Evolutionary conservation across 2,888 invertebrate species (phyloP).

Genomic region (Monochamus alternatus): DNA sequence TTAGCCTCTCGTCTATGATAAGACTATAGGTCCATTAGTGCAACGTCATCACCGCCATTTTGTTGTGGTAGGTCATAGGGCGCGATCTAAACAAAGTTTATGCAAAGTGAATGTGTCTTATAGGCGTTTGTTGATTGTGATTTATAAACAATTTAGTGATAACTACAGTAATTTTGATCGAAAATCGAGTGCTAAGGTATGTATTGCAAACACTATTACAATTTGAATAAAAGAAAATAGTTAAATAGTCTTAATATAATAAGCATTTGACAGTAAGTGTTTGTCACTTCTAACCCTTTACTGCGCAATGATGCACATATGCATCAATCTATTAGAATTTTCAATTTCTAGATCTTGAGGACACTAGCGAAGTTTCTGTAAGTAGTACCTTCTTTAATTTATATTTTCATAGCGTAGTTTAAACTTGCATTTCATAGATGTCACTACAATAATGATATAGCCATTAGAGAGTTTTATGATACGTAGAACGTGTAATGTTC

Average conservation of each 20-base stretch:
- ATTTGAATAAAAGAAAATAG: no score
- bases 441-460: background rate
- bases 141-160: background rate
- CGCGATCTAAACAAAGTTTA: conserved; percentile 4
- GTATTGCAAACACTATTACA: no score
- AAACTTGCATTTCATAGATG: background rate
- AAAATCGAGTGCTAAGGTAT: background rate
- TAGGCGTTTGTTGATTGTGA: background rate
- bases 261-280: no score
- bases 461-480: no score
- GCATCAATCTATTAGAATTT: background rate
- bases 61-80: background rate
- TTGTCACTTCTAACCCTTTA: background rate
- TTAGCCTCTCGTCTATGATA: no score
- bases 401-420: background rate
- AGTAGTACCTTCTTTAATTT: background rate
- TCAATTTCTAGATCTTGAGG: background rate
- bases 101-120: background rate
- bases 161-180: background rate
- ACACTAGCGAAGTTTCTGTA: background rate
- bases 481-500: no score
- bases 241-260: no score
- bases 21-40: background rate
- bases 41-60: conserved; percentile 9
- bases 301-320: background rate